These are phyloP conservation scores for Lutjanus argentimaculatus DNA, from an alignment of 2,797 vertebrate genomes.

Conservation along the genomic window DNA sequence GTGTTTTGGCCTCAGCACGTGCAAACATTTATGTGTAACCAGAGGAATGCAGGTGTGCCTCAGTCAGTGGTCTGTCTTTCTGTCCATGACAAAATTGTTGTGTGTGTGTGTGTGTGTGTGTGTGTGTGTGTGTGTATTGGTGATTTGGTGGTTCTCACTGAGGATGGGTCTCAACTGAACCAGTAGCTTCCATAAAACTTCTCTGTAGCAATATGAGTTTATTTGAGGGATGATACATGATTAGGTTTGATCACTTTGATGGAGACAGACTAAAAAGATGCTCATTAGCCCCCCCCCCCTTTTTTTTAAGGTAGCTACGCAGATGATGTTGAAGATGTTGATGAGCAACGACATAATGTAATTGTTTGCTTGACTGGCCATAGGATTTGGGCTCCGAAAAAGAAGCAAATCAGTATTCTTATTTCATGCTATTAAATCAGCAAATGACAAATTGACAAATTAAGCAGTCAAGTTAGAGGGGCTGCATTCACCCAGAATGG, in stretches of 20 bases:
- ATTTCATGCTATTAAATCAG: too few relatives aligned
- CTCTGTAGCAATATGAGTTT: background rate
- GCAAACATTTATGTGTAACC: conserved; percentile 66
- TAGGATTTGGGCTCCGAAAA: too few relatives aligned
- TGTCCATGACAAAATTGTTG: background rate
- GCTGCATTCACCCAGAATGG: too few relatives aligned
- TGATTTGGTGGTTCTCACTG: conserved; percentile 5
- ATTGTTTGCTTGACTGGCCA: too few relatives aligned
- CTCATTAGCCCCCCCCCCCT: too few relatives aligned
- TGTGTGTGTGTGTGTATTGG: conserved; percentile 9
- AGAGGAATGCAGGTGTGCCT: conserved; percentile 63
- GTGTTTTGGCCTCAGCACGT: conserved; percentile 59
- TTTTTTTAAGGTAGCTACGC: too few relatives aligned
- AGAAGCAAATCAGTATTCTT: too few relatives aligned
- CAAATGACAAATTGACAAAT: too few relatives aligned
- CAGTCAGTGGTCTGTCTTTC: conserved; percentile 39
- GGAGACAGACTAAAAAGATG: too few relatives aligned
- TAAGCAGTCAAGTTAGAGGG: too few relatives aligned
- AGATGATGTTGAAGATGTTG: too few relatives aligned
- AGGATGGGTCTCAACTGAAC: conserved; percentile 12
- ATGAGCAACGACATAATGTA: too few relatives aligned
- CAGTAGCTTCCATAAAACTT: background rate
- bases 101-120: background rate
- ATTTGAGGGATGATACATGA: background rate
- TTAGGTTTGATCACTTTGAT: background rate